Percentiles rank a stretch among this genome's conserved stretches.
phyloP scores from a whole-genome alignment of 2,797 vertebrate genomes.

The Muraenolepis orangiensis region DNA sequence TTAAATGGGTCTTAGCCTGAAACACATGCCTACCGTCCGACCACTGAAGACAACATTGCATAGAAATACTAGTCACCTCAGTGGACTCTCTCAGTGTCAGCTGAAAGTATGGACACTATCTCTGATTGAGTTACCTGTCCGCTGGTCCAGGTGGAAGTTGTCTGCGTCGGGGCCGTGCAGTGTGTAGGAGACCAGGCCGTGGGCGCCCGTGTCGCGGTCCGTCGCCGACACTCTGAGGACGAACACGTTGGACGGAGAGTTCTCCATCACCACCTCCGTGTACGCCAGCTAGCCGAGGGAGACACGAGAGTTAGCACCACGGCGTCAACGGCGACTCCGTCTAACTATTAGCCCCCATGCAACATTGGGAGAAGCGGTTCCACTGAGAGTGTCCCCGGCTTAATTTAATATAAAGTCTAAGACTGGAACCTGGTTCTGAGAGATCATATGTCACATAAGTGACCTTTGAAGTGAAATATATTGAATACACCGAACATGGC shows the following conservation, averaged over 20 bases:
- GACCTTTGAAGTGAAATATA: too few relatives aligned
- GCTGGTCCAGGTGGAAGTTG: slow-evolving; percentile 85
- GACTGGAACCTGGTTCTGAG: too few relatives aligned
- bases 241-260: slow-evolving; percentile 75
- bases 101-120: slow-evolving; percentile 25
- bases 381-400: too few relatives aligned
- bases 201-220: slow-evolving; percentile 84
- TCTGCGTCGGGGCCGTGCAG: slow-evolving; percentile 86
- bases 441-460: too few relatives aligned
- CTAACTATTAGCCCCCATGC: too few relatives aligned
- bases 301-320: not conserved
- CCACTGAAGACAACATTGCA: not conserved
- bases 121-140: slow-evolving; percentile 78
- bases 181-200: slow-evolving; percentile 87
- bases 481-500: too few relatives aligned
- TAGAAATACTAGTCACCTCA: too few relatives aligned
- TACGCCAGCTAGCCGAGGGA: slow-evolving; percentile 80
- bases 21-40: slow-evolving; percentile 5
- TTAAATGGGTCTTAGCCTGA: too few relatives aligned
- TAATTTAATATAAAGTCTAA: too few relatives aligned
- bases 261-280: slow-evolving; percentile 85
- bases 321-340: not conserved
- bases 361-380: too few relatives aligned
- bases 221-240: slow-evolving; percentile 87
- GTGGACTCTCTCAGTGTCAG: not conserved